Conservation (phyloP, 2,113 vertebrate species). For the Chamaetylas fuelleborni region DNA sequence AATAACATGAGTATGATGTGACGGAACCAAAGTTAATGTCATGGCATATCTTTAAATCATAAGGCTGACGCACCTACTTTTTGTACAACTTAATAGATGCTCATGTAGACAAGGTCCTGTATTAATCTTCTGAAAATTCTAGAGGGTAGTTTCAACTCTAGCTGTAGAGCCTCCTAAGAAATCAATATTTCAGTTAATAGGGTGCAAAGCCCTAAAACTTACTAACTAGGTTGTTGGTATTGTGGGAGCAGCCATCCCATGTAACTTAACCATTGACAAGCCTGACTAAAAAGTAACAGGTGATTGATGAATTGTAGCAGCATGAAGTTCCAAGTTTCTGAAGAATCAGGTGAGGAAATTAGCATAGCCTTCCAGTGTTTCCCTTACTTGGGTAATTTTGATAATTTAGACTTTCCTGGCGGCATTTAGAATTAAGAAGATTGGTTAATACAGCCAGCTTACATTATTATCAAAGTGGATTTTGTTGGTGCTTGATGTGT, state of each 20-base stretch:
- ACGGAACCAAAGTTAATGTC: neutral
- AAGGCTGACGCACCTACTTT: neutral
- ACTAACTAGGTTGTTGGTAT: neutral
- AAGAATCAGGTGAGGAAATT: neutral
- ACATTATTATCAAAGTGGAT: too few relatives aligned
- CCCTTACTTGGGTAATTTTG: neutral
- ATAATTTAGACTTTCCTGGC: neutral
- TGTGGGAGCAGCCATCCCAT: neutral
- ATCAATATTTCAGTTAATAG: neutral
- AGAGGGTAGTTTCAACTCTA: neutral
- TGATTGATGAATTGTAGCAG: neutral
- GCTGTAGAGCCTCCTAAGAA: neutral
- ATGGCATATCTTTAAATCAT: neutral
- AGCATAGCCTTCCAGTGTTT: neutral
- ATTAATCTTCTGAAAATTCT: neutral
- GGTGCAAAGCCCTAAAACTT: neutral
- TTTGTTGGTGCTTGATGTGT: neutral
- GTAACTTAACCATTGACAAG: neutral
- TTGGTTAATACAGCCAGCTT: too few relatives aligned
- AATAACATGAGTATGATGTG: neutral
- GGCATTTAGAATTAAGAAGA: neutral
- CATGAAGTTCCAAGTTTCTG: neutral
- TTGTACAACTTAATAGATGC: neutral
- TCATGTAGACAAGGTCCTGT: fast-evolving
- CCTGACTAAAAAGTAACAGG: neutral